Base-by-base conservation (phyloP, 1,140 invertebrate genomes). In the Chlorops oryzae region DNA sequence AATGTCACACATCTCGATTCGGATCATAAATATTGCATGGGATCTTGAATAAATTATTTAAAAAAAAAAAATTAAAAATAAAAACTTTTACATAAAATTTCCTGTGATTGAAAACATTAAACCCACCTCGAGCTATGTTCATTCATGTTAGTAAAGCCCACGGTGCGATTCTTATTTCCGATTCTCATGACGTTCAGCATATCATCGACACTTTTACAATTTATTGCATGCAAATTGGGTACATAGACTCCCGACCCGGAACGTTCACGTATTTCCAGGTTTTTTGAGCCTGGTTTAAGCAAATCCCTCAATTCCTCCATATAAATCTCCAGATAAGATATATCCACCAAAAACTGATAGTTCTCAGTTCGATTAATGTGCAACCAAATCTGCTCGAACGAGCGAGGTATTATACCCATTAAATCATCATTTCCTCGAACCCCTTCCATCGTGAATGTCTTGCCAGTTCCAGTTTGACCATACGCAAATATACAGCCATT, bases 91-190 rank as follows among this genome's bases (percentile, higher is more conserved):
- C 13, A 12, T 24, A 37, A 9, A 23, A 23, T 23, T 17, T 7
- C 7, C 23, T 7, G 22, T n/a, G 24, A 41, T 41, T 46, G 10
- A 21, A 35, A 10, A 44, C 3, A 28, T n/a, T 37, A 3, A 6
- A 45, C 56, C 47, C 34, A 65, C 63, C 63, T 57, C 10, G 94
- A 98, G 68, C 92, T 96, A 73, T 98, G 94, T 70, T 96, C 92
- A 75, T 99, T 99, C 97, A 99, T 99, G 73, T 99, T 96, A 9
- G 97, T 99, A 25, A 92, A 86, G 13, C 90, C 93, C 38, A 92
- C 86, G 1, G 90, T 89, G 53, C 93, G 80, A 72, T 94, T 91
- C 58, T 84, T 79, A 74, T 95, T 94, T 15, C 93, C 93, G n/a
- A 82, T 77, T 54, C 81, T 80, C 90, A 96, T 93, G 3, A 94